Percentiles rank a stretch among this genome's conserved stretches.
These are phyloP conservation scores for Eupithecia inturbata DNA, from an alignment of 2,888 invertebrate species.

Conservation along the genomic window DNA sequence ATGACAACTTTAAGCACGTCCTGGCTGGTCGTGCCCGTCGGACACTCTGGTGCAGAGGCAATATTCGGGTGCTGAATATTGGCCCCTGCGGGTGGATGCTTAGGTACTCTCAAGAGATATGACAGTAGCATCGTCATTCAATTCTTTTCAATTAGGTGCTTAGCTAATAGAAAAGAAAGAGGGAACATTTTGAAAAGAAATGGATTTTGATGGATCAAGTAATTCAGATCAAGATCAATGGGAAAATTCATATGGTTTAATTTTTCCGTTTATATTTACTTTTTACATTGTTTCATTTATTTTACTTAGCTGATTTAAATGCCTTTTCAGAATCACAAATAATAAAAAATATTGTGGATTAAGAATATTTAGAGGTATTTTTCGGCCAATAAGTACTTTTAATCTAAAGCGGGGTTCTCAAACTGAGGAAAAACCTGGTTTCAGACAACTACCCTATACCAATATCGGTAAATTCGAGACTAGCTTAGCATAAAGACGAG, in stretches of 20 bases:
- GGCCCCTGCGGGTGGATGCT: no score
- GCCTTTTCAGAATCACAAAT: not conserved
- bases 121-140: no score
- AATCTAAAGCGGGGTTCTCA: not conserved
- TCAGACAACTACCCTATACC: conserved; percentile 3
- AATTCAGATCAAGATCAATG: not conserved
- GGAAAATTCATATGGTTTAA: not conserved
- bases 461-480: conserved; percentile 32
- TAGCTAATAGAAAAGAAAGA: not conserved
- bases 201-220: not conserved
- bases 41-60: no score
- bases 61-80: no score
- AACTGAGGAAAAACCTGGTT: not conserved
- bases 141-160: no score
- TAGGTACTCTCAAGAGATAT: no score
- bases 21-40: no score
- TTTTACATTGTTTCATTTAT: not conserved
- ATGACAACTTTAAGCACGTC: no score
- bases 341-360: not conserved
- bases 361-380: not conserved
- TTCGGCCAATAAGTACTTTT: not conserved
- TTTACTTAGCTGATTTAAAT: not conserved
- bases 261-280: not conserved
- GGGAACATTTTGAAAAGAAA: not conserved
- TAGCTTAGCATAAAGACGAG: conserved; percentile 3